These are phyloP conservation scores for Helleia helle DNA, from an alignment of 2,888 invertebrate species.

Conservation along the genomic window DNA sequence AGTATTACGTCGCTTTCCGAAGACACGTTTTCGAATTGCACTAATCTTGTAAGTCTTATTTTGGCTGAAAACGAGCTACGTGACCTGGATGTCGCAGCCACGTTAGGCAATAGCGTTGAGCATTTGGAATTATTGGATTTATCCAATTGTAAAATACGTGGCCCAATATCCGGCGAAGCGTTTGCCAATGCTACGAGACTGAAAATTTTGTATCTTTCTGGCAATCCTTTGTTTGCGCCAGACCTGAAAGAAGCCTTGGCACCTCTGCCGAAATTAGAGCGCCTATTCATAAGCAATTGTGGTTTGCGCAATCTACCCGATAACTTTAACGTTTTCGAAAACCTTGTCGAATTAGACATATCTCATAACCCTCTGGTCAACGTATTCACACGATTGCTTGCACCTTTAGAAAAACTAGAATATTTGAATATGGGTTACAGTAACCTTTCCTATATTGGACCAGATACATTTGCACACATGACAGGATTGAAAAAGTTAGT, in stretches of 20 bases:
- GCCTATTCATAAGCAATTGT: slow-evolving; percentile 79
- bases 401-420: slow-evolving; percentile 77
- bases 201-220: slow-evolving; percentile 77
- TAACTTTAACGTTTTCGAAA: slow-evolving; percentile 77
- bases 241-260: slow-evolving; percentile 78
- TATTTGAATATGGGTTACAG: slow-evolving; percentile 84
- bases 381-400: slow-evolving; percentile 77
- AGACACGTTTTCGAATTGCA: slow-evolving; percentile 77
- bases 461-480: slow-evolving; percentile 80
- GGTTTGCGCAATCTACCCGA: slow-evolving; percentile 77
- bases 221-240: slow-evolving; percentile 79
- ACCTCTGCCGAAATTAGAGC: slow-evolving; percentile 77
- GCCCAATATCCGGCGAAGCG: slow-evolving; percentile 78
- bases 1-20: slow-evolving; percentile 76
- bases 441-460: slow-evolving; percentile 77
- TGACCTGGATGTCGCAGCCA: slow-evolving; percentile 77
- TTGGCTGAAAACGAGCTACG: slow-evolving; percentile 78
- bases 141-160: slow-evolving; percentile 78
- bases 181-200: slow-evolving; percentile 80
- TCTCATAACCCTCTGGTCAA: slow-evolving; percentile 80
- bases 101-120: slow-evolving; percentile 77
- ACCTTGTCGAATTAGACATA: slow-evolving; percentile 79
- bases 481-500: slow-evolving; percentile 77
- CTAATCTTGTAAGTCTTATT: slow-evolving; percentile 76
- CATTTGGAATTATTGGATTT: slow-evolving; percentile 78